phyloP scores from a whole-genome alignment of 2,888 invertebrate genomes.

The Miltochrista miniata region DNA sequence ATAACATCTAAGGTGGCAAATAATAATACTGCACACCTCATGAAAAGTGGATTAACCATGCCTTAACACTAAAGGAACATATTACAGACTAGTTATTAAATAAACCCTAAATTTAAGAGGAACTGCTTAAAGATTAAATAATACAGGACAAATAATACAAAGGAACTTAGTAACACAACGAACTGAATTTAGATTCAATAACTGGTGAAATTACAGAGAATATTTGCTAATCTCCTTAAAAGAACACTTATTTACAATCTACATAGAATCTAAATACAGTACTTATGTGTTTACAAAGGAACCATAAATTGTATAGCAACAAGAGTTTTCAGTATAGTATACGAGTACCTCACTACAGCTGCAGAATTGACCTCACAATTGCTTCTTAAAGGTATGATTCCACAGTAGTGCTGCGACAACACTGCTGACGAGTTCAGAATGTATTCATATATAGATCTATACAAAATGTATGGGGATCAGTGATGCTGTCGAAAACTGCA shows the following conservation, averaged over 20 bases:
- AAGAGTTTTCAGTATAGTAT: too few relatives aligned
- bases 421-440: too few relatives aligned
- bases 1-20: too few relatives aligned
- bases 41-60: too few relatives aligned
- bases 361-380: constrained; percentile 14
- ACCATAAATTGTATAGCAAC: not conserved
- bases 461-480: too few relatives aligned
- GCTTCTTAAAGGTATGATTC: too few relatives aligned
- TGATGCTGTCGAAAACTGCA: too few relatives aligned
- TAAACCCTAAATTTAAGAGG: not conserved
- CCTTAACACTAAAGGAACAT: too few relatives aligned
- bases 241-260: not conserved
- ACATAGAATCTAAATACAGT: not conserved
- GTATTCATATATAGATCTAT: too few relatives aligned
- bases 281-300: not conserved
- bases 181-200: not conserved
- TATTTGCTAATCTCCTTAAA: not conserved
- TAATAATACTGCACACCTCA: too few relatives aligned
- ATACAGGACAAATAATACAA: constrained; percentile 3
- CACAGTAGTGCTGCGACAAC: too few relatives aligned
- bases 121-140: constrained; percentile 1
- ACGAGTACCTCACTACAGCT: not conserved
- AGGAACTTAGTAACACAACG: not conserved
- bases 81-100: not conserved
- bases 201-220: not conserved